Evolutionary conservation across 2,113 vertebrate genomes (phyloP), one percentile per base, ranked within the genome.

Genomic region (Desmodus rotundus): DNA sequence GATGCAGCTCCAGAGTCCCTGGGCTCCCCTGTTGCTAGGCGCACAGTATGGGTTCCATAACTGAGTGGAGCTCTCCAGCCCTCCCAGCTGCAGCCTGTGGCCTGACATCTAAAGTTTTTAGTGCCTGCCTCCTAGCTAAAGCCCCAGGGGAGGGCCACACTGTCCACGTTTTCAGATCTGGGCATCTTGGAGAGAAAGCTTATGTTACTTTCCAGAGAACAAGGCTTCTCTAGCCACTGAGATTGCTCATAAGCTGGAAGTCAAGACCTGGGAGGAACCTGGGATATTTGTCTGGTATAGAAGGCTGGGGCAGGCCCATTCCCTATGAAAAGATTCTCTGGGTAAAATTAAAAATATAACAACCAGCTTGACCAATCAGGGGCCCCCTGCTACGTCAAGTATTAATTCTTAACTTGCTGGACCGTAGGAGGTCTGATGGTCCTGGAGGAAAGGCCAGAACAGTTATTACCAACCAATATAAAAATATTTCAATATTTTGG

Each of bases 401-500:
- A 85, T 67, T 33, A 86, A 76, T 17, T 26, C 45, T 93, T 43
- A 6, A 52, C 33, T 58, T 88, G 24, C 26, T 91, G 33, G 20
- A 24, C 72, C 33, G 24, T 41, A 54, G n/a, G 45, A 89, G 6
- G 45, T 38, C n/a, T 38, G 33, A 80, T 38, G 41, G 17, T 84
- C 50, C 38, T 45, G 4, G 5, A 14, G 5, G 22, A 94, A 56
- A 90, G n/a, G 68, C 36, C 36, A 87, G 26, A 41, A 63, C 19
- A 91, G 68, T 47, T 91, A 47, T 83, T 89, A 38, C n/a, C 65
- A 91, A 81, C 10, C 9, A 20, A 6, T 41, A 31, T 36, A 92
- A 95, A 94, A 83, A 58, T 81, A 38, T 65, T 80, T 78, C 41
- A 54, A 54, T 47, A 86, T 63, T 83, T 68, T 91, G 52, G 84